These are phyloP conservation scores for Chamaea fasciata DNA, from an alignment of 2,113 vertebrate species.

Conservation along the genomic window DNA sequence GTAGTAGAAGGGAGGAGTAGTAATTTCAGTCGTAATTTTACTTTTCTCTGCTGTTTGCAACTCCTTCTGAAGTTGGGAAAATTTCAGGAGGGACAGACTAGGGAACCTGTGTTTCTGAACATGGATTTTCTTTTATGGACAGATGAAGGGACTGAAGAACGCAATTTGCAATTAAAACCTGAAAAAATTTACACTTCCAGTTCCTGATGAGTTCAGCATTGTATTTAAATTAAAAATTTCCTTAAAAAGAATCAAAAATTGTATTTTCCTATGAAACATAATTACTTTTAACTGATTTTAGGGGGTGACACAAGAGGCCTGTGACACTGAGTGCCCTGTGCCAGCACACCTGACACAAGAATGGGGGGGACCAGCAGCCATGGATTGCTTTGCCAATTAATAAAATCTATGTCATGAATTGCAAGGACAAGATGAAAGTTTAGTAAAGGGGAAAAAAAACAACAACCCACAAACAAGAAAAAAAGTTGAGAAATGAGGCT, in stretches of 20 bases:
- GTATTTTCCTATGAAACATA: rapidly evolving
- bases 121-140: not conserved
- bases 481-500: not conserved
- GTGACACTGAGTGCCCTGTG: not conserved
- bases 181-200: not conserved
- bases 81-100: not conserved
- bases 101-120: not conserved
- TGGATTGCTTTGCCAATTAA: not conserved
- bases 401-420: not conserved
- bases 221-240: not conserved
- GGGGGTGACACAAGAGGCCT: not conserved
- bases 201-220: not conserved
- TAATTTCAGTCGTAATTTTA: not conserved
- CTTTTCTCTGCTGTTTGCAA: not conserved
- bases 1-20: not conserved
- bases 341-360: rapidly evolving
- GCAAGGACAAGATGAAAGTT: not conserved
- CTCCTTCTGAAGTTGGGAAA: not conserved
- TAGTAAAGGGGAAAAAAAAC: not conserved
- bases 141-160: not conserved
- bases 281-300: not conserved
- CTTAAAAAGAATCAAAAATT: not conserved
- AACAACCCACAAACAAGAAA: not conserved
- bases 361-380: not conserved
- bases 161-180: not conserved